A percentile compares a stretch with the other conserved stretches of the same genome.
Conservation (phyloP, 2,113 vertebrate genomes). For the Mesitornis unicolor region DNA sequence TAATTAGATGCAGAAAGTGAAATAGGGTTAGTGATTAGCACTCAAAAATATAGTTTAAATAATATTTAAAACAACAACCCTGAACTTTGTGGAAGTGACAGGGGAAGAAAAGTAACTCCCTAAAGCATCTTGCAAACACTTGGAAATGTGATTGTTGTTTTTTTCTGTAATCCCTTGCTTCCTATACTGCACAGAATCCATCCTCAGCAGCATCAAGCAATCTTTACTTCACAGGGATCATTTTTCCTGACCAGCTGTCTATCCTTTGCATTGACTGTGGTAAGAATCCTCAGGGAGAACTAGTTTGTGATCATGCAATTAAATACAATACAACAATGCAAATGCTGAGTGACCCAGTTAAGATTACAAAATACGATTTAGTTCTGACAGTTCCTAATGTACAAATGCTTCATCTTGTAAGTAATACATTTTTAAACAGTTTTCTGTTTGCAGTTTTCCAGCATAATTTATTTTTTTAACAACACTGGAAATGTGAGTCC, state of each 20-base stretch:
- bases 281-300: not conserved
- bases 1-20: not conserved
- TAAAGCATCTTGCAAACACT: not conserved
- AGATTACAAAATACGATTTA: not conserved
- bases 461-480: not conserved
- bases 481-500: not conserved
- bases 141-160: not conserved
- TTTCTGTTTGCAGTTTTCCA: not conserved
- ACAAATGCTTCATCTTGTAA: not conserved
- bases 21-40: not conserved
- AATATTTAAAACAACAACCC: not conserved
- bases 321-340: not conserved
- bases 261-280: not conserved
- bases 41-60: not conserved
- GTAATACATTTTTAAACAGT: not conserved
- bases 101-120: not conserved
- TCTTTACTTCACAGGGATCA: not conserved
- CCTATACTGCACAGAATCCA: not conserved
- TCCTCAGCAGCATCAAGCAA: not conserved
- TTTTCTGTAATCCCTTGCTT: not conserved
- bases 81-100: not conserved
- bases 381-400: not conserved
- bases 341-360: not conserved
- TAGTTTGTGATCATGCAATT: not conserved
- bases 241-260: not conserved